Base-by-base conservation (phyloP, 2,888 invertebrate genomes). In the Drosophila prolongata region DNA sequence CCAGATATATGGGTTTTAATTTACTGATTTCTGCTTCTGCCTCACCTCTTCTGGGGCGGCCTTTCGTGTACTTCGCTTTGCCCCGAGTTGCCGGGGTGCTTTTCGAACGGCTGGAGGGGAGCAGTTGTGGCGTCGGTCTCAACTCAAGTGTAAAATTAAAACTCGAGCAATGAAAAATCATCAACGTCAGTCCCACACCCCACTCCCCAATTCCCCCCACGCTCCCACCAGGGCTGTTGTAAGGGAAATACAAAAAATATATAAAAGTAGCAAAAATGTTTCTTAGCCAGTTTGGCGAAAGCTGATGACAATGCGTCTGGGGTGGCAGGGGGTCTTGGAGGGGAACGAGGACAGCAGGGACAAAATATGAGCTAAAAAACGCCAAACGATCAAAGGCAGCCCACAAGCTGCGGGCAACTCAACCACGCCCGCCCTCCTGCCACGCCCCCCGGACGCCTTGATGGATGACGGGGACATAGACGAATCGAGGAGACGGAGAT, bases 61-160 rank as follows among this genome's bases (percentile, higher is more conserved):
- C 30, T 37, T 54, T 38, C 5, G 55, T 53, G 47, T 35, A 64
- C 47, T 69, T 52, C 43, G 65, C 61, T 65, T 43, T 40, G 60
- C 27, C 38, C 37, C 54, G 11, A 11, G 64, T 53, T 58, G 43
- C 35, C 10, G 27, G 66, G 43, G 38, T 42, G 61, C 40, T 42
- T 75, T 67, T 50, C 11, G 16, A 14, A 6, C 42, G 53, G 14
- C 37, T 35, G n/a, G 42, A 19, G 34, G 37, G 72, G 72, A 66
- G 57, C 37, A 27, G 66, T 55, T 61, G 42, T 35, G 77, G 69
- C 75, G 61, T 65, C 77, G 79, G 77, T 75, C 77, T 86, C 89
- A 89, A 89, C 90, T 90, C 90, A 90, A 90, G 90, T 90, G 90
- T 90, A 90, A 90, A 91, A 90, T 90, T 90, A 91, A 90, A 90